These are phyloP conservation scores for Desmophyllum pertusum DNA, from an alignment of 92 coral and sea anemone genomes.

Conservation along the genomic window DNA sequence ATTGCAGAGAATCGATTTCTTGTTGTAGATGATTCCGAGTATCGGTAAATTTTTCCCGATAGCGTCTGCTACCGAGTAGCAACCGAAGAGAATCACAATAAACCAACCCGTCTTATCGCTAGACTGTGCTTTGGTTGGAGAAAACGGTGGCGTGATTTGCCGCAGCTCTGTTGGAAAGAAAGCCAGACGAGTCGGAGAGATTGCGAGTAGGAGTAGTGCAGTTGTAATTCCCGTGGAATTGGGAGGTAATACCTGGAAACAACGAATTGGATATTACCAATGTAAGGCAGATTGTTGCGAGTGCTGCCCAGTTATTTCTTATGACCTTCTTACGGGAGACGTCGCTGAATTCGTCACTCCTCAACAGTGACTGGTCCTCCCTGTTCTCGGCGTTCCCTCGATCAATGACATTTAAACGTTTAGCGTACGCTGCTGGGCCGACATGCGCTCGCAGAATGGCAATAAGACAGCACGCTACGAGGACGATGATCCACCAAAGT, in stretches of 20 bases:
- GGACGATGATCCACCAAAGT: conserved; percentile 73
- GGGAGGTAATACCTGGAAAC: conserved; percentile 88
- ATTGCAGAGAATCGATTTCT: conserved; percentile 67
- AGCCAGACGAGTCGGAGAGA: conserved; percentile 11
- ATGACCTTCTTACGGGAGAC: conserved; percentile 62
- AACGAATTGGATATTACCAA: conserved; percentile 79
- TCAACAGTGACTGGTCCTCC: conserved; percentile 64
- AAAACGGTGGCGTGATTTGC: neutral
- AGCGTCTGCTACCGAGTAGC: conserved; percentile 85
- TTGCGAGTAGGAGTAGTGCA: conserved; percentile 52
- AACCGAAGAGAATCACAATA: conserved; percentile 83
- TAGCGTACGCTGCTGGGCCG: neutral
- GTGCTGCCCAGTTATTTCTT: conserved; percentile 68
- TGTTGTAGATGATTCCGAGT: conserved; percentile 82
- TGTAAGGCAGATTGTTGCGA: conserved; percentile 73
- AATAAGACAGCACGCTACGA: conserved; percentile 68
- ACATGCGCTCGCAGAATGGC: conserved; percentile 43
- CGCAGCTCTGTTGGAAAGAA: no score
- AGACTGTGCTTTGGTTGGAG: conserved; percentile 38
- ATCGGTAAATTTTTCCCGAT: conserved; percentile 87
- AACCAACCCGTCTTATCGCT: conserved; percentile 93
- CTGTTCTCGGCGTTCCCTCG: neutral
- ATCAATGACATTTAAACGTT: neutral
- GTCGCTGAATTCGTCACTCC: conserved; percentile 24
- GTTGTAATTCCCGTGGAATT: conserved; percentile 85